Conservation (phyloP, 2,797 vertebrate genomes). For the Myotis vivesi region DNA sequence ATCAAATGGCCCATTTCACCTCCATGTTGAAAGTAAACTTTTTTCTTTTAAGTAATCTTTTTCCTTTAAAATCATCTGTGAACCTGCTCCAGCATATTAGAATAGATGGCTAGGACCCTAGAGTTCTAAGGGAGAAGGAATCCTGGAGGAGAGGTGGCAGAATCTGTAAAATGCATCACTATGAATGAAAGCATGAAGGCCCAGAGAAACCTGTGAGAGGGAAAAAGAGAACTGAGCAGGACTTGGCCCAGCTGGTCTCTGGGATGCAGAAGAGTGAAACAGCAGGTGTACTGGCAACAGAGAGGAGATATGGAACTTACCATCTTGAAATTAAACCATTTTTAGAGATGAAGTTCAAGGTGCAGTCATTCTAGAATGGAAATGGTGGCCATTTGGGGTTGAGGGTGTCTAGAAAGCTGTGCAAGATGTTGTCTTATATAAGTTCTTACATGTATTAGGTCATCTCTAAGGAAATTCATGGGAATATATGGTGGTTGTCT, state of each 20-base stretch:
- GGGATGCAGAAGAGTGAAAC: neutral
- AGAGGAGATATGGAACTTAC: neutral
- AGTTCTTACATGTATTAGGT: neutral
- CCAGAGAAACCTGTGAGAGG: neutral
- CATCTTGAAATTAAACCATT: neutral
- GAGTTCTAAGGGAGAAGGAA: neutral
- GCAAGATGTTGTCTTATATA: neutral
- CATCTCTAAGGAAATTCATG: neutral
- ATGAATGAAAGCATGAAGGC: neutral
- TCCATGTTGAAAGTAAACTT: neutral
- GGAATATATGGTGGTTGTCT: neutral
- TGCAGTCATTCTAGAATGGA: neutral
- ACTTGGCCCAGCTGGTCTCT: neutral
- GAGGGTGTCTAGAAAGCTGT: neutral
- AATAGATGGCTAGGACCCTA: neutral
- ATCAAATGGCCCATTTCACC: neutral
- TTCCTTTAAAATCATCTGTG: neutral
- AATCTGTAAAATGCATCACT: neutral
- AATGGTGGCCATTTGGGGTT: neutral
- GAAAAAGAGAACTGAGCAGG: neutral
- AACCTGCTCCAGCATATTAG: neutral
- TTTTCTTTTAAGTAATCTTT: neutral
- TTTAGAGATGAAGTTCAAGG: neutral
- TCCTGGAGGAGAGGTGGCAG: neutral
- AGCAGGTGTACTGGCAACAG: no score